Conservation (phyloP, 2,797 vertebrate genomes). For the Acridotheres tristis region DNA sequence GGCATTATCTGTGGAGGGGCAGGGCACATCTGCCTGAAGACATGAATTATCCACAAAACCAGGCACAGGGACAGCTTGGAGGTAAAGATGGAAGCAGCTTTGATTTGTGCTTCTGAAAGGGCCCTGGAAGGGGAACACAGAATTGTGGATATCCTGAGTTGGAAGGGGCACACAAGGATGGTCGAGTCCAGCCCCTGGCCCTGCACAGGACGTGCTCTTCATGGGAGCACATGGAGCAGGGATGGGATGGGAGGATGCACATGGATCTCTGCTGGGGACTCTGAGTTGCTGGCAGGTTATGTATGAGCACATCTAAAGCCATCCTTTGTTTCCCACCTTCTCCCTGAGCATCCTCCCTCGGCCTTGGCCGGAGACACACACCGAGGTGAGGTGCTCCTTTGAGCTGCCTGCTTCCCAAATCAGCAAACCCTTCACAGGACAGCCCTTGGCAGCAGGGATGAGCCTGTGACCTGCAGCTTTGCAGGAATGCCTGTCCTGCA, state of each 20-base stretch:
- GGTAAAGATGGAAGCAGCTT: conserved; percentile 4
- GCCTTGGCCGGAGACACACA: not conserved
- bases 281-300: not conserved
- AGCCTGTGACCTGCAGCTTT: not conserved
- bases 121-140: not conserved
- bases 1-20: not conserved
- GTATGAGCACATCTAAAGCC: not conserved
- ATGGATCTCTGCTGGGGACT: not conserved
- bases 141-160: not conserved
- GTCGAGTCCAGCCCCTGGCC: not conserved
- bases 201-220: not conserved
- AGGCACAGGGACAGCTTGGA: not conserved
- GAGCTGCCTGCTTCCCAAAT: not conserved
- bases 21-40: not conserved
- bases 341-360: not conserved
- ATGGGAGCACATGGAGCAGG: not conserved
- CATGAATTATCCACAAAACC: not conserved
- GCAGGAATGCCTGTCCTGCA: not conserved
- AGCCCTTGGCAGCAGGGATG: rapidly evolving
- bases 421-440: not conserved
- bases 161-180: not conserved
- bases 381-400: not conserved
- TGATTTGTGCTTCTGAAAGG: not conserved
- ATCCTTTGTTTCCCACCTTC: not conserved
- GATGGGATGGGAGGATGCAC: not conserved